Conservation (phyloP, 2,113 vertebrate genomes). For the Elephantulus edwardii region DNA sequence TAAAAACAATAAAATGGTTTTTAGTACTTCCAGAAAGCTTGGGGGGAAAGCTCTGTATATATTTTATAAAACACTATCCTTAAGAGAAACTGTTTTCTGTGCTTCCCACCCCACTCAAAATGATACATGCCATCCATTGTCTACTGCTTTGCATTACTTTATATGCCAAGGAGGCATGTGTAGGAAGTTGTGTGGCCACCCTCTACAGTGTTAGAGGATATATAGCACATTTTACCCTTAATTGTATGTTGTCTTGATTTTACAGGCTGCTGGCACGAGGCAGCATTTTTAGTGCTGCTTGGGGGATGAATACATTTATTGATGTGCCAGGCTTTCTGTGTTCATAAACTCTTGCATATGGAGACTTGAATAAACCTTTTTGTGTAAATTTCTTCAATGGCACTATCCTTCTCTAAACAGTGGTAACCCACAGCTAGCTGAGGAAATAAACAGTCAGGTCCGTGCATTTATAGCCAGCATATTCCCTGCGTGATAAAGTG, state of each 20-base stretch:
- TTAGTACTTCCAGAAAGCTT: neutral
- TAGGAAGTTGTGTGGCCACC: neutral
- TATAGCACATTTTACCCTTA: neutral
- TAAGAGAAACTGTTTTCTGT: constrained; percentile 1
- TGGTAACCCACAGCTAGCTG: constrained; percentile 27
- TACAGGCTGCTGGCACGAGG: constrained; percentile 2
- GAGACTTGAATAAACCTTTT: constrained; percentile 55
- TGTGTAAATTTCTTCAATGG: constrained; percentile 53
- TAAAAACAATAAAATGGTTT: neutral
- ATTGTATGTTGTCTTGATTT: constrained; percentile 48
- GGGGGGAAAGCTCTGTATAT: neutral
- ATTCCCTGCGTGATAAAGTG: neutral
- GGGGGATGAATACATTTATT: constrained; percentile 15
- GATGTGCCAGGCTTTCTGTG: constrained; percentile 39
- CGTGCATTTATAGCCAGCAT: neutral
- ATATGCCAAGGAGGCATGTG: neutral
- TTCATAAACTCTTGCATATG: constrained; percentile 52
- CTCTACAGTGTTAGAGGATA: constrained; percentile 47
- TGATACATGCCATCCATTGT: neutral
- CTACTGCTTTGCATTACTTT: neutral
- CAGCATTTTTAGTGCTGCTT: constrained; percentile 13
- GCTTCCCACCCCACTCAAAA: neutral
- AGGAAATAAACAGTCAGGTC: constrained; percentile 61
- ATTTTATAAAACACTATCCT: constrained; percentile 19
- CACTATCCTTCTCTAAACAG: constrained; percentile 53